Conservation (phyloP, 2,797 vertebrate species). For the Kryptopterus vitreolus region DNA sequence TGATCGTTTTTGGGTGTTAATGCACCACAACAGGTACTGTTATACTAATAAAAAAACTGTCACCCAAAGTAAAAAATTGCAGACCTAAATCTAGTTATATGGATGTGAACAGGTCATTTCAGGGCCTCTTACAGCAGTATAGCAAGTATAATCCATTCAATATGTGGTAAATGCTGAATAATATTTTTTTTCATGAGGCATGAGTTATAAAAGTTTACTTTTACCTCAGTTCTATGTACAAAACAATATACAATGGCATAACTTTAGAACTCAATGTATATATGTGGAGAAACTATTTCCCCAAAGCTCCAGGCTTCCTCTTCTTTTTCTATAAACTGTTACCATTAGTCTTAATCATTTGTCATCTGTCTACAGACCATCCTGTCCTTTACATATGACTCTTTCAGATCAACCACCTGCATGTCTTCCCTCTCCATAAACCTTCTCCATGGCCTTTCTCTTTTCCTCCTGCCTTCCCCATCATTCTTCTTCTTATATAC, state of each 20-base stretch:
- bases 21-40: constrained; percentile 3
- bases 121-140: not conserved
- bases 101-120: not conserved
- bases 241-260: constrained; percentile 4
- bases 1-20: not conserved
- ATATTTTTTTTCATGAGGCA: not conserved
- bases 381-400: no score
- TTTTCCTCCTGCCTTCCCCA: no score
- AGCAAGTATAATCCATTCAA: not conserved
- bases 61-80: not conserved
- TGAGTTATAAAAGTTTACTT: constrained; percentile 3
- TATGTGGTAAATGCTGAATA: not conserved
- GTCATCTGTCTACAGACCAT: no score
- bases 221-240: not conserved
- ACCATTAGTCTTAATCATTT: no score
- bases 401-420: no score
- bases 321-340: not conserved
- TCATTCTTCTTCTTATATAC: no score
- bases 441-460: no score
- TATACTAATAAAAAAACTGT: not conserved
- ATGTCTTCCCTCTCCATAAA: no score
- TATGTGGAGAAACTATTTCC: not conserved
- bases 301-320: not conserved
- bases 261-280: not conserved
- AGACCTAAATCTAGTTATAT: not conserved